Percentiles rank a stretch among this genome's conserved stretches.
phyloP scores from a whole-genome alignment of 2,113 vertebrate species.

The Platanista minor region DNA sequence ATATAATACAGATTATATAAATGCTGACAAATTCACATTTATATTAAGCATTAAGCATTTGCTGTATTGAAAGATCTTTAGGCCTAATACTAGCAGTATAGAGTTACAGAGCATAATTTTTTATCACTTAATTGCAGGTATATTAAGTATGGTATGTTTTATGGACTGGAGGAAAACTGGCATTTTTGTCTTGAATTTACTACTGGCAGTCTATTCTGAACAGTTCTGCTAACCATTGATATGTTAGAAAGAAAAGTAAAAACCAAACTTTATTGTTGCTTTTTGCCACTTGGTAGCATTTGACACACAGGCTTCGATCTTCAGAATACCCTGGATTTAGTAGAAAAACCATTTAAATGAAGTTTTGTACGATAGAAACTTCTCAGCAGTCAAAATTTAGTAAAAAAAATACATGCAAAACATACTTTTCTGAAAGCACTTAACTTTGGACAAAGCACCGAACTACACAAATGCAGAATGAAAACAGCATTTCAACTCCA shows the following conservation, averaged over 20 bases:
- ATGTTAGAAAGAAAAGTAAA: constrained; percentile 79
- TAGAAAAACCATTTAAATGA: constrained; percentile 83
- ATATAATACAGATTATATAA: constrained; percentile 48
- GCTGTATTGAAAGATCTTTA: constrained; percentile 62
- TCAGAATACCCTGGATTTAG: constrained; percentile 83
- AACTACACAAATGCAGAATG: too few species aligned
- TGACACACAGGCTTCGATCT: constrained; percentile 84
- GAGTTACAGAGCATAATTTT: constrained; percentile 66
- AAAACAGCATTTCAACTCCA: too few species aligned
- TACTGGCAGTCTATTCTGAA: constrained; percentile 57
- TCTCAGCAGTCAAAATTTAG: constrained; percentile 83
- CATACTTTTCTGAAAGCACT: constrained; percentile 84
- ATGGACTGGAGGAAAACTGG: constrained; percentile 38
- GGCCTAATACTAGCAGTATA: constrained; percentile 63
- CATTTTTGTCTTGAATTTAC: constrained; percentile 38
- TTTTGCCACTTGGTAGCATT: constrained; percentile 79
- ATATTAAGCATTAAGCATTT: constrained; percentile 68
- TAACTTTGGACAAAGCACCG: too few species aligned
- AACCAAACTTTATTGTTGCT: constrained; percentile 81
- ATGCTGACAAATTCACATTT: constrained; percentile 53
- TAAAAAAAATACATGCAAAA: constrained; percentile 89
- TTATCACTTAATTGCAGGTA: constrained; percentile 68
- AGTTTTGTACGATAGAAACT: constrained; percentile 86
- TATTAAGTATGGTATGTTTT: constrained; percentile 64
- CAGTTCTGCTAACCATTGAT: constrained; percentile 60